Conservation (phyloP, 2,113 vertebrate genomes). For the Chloropsis hardwickii region DNA sequence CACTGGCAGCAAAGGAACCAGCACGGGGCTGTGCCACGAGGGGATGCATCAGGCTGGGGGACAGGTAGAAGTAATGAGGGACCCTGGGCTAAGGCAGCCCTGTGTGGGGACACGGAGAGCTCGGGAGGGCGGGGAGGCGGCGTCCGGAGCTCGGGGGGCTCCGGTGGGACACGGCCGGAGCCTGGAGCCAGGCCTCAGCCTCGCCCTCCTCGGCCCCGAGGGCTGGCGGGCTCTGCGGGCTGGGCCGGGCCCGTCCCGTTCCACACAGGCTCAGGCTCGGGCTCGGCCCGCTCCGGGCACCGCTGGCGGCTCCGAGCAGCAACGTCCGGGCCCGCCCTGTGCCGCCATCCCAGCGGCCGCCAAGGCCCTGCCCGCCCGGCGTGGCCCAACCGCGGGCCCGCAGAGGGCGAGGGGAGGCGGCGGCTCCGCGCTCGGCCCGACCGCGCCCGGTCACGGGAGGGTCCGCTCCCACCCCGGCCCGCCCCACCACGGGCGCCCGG, state of each 20-base stretch:
- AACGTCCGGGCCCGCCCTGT: background rate
- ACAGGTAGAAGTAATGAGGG: background rate
- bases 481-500: background rate
- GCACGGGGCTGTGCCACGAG: fast-evolving
- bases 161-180: fast-evolving
- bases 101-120: fast-evolving
- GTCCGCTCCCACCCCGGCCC: background rate
- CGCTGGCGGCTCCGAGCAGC: background rate
- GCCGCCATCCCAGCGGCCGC: background rate
- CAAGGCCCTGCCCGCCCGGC: background rate
- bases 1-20: fast-evolving
- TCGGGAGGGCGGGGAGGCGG: too few relatives aligned
- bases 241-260: background rate
- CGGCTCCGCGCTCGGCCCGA: background rate
- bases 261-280: background rate
- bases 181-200: background rate
- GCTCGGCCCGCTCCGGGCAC: background rate
- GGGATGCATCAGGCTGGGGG: background rate
- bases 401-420: background rate
- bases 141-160: fast-evolving
- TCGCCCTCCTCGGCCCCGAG: background rate
- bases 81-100: background rate
- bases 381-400: background rate
- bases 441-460: background rate
- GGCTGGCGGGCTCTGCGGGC: background rate